Conservation (phyloP, 2,113 vertebrate genomes). For the Elgaria multicarinata region DNA sequence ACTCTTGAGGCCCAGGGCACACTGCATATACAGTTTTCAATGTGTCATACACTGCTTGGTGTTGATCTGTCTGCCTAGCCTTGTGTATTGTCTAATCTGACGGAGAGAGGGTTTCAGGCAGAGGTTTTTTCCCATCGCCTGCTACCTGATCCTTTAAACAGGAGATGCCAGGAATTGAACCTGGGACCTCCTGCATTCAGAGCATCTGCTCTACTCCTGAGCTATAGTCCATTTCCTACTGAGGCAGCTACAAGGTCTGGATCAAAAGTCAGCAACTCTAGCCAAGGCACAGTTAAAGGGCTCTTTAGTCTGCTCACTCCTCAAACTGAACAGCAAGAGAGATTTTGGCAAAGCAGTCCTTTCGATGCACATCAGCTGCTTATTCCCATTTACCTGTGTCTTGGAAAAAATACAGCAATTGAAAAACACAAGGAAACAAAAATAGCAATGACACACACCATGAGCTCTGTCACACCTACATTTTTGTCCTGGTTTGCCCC, state of each 20-base stretch:
- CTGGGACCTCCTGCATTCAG: neutral
- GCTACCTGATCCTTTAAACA: neutral
- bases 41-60: too few relatives aligned
- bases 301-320: neutral
- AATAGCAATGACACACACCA: too few relatives aligned
- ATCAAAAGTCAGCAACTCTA: neutral
- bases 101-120: neutral
- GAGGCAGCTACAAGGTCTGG: neutral
- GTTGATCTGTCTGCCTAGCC: neutral
- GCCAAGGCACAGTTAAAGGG: neutral
- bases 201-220: neutral
- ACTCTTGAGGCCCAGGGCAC: too few relatives aligned
- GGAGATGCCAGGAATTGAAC: neutral
- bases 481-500: too few relatives aligned
- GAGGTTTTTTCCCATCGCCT: neutral
- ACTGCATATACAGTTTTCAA: too few relatives aligned
- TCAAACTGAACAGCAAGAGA: neutral
- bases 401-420: too few relatives aligned
- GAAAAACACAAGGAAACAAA: too few relatives aligned
- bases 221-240: neutral
- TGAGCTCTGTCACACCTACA: too few relatives aligned
- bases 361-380: too few relatives aligned
- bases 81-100: neutral
- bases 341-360: neutral
- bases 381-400: too few relatives aligned